Percentiles rank a stretch among this genome's conserved stretches.
Conservation (phyloP, 2,888 invertebrate genomes). For the Pyrrhosoma nymphula region DNA sequence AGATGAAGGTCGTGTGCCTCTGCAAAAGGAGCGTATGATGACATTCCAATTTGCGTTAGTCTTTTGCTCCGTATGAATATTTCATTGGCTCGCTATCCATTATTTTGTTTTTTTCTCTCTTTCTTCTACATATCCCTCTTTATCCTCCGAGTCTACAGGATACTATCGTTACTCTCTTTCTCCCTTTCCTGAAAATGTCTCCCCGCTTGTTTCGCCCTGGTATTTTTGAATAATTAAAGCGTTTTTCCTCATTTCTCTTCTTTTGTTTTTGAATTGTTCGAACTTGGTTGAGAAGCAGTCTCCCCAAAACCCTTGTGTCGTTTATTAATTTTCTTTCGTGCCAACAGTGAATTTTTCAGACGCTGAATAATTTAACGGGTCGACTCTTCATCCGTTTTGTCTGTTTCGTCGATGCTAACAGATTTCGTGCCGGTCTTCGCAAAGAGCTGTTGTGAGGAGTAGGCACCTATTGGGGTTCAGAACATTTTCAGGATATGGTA, state of each 20-base stretch:
- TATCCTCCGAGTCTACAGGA: neutral
- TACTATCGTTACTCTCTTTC: neutral
- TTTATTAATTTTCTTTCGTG: constrained; percentile 1
- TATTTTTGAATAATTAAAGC: neutral
- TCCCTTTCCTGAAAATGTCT: neutral
- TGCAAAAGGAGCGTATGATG: neutral
- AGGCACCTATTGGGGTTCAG: too few relatives aligned
- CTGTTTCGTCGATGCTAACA: neutral
- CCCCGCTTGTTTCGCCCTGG: neutral
- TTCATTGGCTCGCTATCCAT: neutral
- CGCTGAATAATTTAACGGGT: neutral
- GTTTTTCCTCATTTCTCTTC: neutral
- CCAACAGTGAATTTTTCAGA: neutral
- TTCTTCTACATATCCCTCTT: neutral
- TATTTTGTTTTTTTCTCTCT: neutral
- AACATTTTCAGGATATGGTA: too few relatives aligned
- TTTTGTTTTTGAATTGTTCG: neutral
- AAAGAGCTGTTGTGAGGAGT: neutral
- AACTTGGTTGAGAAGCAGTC: neutral
- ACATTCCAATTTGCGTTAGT: neutral
- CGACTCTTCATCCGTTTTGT: neutral
- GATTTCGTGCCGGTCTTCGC: neutral
- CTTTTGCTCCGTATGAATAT: neutral
- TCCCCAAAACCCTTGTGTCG: neutral
- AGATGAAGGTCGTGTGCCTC: constrained; percentile 10